phyloP scores from a whole-genome alignment of 2,888 invertebrate species.

The Spicauda simplicius region DNA sequence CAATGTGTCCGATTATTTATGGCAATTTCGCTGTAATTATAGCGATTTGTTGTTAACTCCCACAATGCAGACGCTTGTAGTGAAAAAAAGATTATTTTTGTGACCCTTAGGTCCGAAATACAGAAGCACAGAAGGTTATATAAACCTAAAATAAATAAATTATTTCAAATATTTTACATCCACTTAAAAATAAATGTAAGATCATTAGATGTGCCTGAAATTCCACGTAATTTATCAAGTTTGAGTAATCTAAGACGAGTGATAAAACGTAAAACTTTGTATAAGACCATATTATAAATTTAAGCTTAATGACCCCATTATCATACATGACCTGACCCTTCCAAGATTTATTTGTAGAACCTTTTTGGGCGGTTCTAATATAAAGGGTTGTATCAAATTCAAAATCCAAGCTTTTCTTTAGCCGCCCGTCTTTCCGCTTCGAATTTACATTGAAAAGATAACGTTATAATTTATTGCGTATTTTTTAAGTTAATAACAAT shows the following conservation, averaged over 20 bases:
- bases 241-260: background rate
- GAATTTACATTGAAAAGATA: conserved; percentile 22
- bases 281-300: conserved; percentile 19
- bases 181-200: background rate
- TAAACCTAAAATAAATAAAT: no score
- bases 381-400: conserved; percentile 25
- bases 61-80: no score
- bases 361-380: conserved; percentile 2
- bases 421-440: conserved; percentile 23
- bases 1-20: no score
- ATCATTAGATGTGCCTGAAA: background rate
- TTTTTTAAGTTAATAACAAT: conserved; percentile 23
- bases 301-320: conserved; percentile 20
- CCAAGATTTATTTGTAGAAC: conserved; percentile 26
- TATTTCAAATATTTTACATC: no score
- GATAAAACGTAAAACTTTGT: background rate
- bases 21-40: no score
- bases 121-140: no score
- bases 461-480: conserved; percentile 18
- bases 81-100: no score
- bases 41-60: no score
- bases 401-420: conserved; percentile 4
- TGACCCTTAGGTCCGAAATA: no score
- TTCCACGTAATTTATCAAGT: background rate
- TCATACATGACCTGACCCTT: conserved; percentile 23